These are phyloP conservation scores for Heliconius ismenius DNA, from an alignment of 2,888 invertebrate species.

Conservation along the genomic window DNA sequence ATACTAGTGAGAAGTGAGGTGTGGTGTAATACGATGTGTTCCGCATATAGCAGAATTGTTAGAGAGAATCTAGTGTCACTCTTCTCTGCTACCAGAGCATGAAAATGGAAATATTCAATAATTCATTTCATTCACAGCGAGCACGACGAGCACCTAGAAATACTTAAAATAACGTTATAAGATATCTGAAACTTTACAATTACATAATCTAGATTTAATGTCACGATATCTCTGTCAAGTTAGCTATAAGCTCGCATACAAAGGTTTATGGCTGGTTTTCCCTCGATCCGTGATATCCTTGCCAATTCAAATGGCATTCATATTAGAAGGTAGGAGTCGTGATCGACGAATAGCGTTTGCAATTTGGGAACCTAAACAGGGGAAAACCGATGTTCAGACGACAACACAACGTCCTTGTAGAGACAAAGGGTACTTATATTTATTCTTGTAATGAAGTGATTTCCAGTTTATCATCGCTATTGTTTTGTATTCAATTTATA, in stretches of 20 bases:
- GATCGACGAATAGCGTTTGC: slow-evolving; percentile 61
- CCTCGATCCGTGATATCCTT: slow-evolving; percentile 74
- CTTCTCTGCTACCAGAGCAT: no score
- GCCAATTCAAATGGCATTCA: slow-evolving; percentile 72
- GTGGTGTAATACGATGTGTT: no score
- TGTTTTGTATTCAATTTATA: slow-evolving; percentile 9
- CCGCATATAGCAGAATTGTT: no score
- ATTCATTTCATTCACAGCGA: no score
- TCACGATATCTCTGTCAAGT: slow-evolving; percentile 43
- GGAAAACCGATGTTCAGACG: slow-evolving; percentile 61
- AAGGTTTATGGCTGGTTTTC: slow-evolving; percentile 71
- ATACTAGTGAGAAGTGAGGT: no score
- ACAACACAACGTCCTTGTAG: slow-evolving; percentile 46
- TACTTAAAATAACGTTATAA: background rate
- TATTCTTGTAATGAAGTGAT: slow-evolving; percentile 16
- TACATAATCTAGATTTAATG: slow-evolving; percentile 20
- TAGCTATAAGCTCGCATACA: slow-evolving; percentile 47
- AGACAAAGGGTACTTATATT: slow-evolving; percentile 37
- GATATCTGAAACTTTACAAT: background rate
- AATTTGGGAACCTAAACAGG: slow-evolving; percentile 63
- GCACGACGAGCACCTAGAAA: no score
- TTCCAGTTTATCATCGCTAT: slow-evolving; percentile 29
- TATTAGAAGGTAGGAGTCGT: slow-evolving; percentile 78
- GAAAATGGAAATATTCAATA: no score
- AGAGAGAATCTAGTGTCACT: no score